These are phyloP conservation scores for Drosophila murphyi DNA, from an alignment of 1,140 invertebrate species.

Conservation along the genomic window DNA sequence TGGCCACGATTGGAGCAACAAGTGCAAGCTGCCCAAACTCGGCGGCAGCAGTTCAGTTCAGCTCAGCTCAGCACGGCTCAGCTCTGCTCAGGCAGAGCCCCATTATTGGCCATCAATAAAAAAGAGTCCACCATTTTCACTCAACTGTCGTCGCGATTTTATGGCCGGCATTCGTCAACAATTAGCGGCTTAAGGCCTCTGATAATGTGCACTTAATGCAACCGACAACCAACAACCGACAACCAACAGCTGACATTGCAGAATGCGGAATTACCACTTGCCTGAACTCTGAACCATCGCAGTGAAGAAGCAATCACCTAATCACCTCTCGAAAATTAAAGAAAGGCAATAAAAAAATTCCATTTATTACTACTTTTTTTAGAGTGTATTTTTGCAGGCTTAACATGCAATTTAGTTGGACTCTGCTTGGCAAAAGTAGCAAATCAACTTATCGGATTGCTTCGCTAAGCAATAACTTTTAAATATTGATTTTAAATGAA, in stretches of 20 bases:
- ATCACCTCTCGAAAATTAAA: neutral
- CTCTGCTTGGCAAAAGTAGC: too few relatives aligned
- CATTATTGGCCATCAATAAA: conserved; percentile 43
- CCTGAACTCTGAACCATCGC: conserved; percentile 13
- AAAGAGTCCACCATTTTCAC: conserved; percentile 46
- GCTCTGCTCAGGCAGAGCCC: neutral
- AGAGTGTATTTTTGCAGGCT: too few relatives aligned
- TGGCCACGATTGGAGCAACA: conserved; percentile 49
- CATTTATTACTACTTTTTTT: too few relatives aligned
- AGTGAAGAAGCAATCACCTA: neutral
- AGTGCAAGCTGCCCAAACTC: conserved; percentile 30
- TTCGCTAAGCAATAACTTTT: too few relatives aligned
- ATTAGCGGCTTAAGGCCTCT: conserved; percentile 44
- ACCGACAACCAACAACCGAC: too few relatives aligned
- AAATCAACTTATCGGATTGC: too few relatives aligned
- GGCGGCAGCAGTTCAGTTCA: neutral
- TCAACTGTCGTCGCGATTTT: conserved; percentile 49
- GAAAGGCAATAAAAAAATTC: neutral
- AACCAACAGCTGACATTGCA: neutral
- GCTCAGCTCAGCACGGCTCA: neutral
- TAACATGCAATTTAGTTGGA: too few relatives aligned
- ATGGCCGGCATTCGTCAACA: conserved; percentile 52
- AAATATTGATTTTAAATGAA: too few relatives aligned
- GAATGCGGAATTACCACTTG: conserved; percentile 7
- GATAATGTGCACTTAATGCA: conserved; percentile 48